Conservation (phyloP, 2,113 vertebrate genomes). For the Peromyscus leucopus region DNA sequence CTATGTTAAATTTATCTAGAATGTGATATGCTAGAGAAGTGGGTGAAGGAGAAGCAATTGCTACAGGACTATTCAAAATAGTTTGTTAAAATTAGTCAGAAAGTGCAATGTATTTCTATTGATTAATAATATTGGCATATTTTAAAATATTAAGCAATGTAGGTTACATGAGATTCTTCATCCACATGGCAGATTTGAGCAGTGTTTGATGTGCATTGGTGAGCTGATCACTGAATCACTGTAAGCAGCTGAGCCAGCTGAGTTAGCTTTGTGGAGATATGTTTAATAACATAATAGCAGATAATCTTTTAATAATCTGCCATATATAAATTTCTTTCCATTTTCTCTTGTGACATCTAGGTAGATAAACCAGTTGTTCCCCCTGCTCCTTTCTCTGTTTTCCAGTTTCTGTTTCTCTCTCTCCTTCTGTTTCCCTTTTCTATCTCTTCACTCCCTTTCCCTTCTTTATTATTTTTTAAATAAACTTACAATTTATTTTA, state of each 20-base stretch:
- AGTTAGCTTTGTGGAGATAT: not conserved
- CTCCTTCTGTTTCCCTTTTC: not conserved
- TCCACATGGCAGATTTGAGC: not conserved
- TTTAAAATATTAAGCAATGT: not conserved
- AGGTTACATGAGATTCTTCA: not conserved
- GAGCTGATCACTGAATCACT: not conserved
- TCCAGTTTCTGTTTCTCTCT: rapidly evolving
- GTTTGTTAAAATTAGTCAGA: not conserved
- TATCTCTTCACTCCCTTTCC: too few relatives aligned
- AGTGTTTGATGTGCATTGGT: not conserved
- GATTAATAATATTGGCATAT: not conserved
- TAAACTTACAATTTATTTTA: not conserved
- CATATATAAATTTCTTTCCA: not conserved
- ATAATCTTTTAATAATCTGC: conserved; percentile 39
- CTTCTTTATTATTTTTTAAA: not conserved
- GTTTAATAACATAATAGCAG: conserved; percentile 16
- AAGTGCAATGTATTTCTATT: not conserved
- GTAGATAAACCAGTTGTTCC: not conserved
- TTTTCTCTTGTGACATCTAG: not conserved
- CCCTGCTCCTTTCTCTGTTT: not conserved
- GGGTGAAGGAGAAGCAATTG: not conserved
- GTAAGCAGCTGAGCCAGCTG: not conserved
- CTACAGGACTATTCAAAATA: not conserved
- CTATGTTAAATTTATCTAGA: not conserved
- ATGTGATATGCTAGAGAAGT: not conserved